phyloP scores from a whole-genome alignment of 2,797 vertebrate species.

The Hemibagrus guttatus region DNA sequence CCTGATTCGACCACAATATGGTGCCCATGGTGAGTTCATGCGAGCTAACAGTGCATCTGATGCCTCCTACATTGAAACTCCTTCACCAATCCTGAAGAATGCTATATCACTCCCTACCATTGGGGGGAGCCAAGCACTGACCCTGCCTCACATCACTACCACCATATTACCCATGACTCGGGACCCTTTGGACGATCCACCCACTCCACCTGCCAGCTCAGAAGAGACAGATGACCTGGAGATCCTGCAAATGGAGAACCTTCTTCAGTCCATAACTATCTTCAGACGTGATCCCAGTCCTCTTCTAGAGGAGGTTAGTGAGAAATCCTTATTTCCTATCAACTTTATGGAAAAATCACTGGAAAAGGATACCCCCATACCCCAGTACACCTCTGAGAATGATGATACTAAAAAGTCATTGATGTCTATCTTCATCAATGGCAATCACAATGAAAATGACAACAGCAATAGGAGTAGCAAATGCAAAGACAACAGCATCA shows the following conservation, averaged over 20 bases:
- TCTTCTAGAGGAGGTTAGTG: constrained; percentile 60
- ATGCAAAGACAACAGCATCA: constrained; percentile 68
- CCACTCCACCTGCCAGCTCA: constrained; percentile 66
- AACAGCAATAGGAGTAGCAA: constrained; percentile 67
- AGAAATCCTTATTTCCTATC: constrained; percentile 79
- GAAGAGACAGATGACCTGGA: constrained; percentile 82
- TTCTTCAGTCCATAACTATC: constrained; percentile 86
- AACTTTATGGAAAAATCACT: constrained; percentile 77
- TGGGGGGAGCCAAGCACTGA: constrained; percentile 93
- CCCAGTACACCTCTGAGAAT: constrained; percentile 72
- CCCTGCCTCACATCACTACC: constrained; percentile 85
- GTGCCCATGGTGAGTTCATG: constrained; percentile 84
- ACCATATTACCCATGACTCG: constrained; percentile 82
- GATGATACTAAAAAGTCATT: constrained; percentile 73
- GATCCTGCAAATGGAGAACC: constrained; percentile 79
- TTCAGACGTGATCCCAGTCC: constrained; percentile 83
- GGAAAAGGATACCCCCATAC: constrained; percentile 69
- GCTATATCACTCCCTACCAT: constrained; percentile 97
- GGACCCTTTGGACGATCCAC: constrained; percentile 76
- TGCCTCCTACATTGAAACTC: constrained; percentile 86
- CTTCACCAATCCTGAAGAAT: constrained; percentile 98
- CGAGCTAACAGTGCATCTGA: constrained; percentile 93
- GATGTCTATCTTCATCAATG: constrained; percentile 63
- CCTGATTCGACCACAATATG: constrained; percentile 72
- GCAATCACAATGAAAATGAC: constrained; percentile 66